Conservation (phyloP, 35 echinoderm and acorn worm genomes). For the Amphiura filiformis region DNA sequence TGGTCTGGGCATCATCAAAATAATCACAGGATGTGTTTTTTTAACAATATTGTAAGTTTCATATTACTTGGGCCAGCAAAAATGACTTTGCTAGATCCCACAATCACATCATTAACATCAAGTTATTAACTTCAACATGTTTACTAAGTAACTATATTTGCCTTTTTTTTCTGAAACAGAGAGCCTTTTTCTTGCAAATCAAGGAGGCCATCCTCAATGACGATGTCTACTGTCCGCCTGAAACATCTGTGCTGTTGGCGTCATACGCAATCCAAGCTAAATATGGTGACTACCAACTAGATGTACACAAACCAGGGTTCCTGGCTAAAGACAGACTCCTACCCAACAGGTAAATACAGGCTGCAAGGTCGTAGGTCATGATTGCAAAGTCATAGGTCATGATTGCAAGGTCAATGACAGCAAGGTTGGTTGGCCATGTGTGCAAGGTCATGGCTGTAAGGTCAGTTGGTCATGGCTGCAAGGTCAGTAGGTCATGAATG, state of each 20-base stretch:
- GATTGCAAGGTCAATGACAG: too few species aligned
- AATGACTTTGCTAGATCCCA: background rate
- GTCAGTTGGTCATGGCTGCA: too few species aligned
- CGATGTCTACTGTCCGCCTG: slow-evolving; percentile 93
- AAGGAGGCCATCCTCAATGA: slow-evolving; percentile 87
- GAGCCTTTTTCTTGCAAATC: slow-evolving; percentile 93
- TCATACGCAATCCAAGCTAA: slow-evolving; percentile 91
- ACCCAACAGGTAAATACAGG: background rate
- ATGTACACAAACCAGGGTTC: slow-evolving; percentile 3
- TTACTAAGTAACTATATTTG: background rate
- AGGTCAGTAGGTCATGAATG: too few species aligned
- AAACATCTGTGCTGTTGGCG: slow-evolving; percentile 80
- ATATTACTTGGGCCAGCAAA: background rate
- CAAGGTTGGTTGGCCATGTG: too few species aligned
- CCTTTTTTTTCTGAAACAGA: slow-evolving; percentile 44
- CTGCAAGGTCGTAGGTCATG: too few species aligned
- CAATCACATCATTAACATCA: background rate
- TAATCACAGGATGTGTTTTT: background rate
- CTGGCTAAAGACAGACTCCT: background rate
- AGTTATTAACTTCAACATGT: background rate
- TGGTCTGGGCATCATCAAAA: background rate
- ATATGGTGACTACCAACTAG: slow-evolving; percentile 52
- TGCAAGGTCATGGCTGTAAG: too few species aligned
- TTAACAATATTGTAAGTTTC: background rate
- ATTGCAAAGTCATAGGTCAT: too few species aligned